phyloP scores from a whole-genome alignment of 37 sponge, comb jelly and placozoan genomes.

The Bolinopsis microptera region DNA sequence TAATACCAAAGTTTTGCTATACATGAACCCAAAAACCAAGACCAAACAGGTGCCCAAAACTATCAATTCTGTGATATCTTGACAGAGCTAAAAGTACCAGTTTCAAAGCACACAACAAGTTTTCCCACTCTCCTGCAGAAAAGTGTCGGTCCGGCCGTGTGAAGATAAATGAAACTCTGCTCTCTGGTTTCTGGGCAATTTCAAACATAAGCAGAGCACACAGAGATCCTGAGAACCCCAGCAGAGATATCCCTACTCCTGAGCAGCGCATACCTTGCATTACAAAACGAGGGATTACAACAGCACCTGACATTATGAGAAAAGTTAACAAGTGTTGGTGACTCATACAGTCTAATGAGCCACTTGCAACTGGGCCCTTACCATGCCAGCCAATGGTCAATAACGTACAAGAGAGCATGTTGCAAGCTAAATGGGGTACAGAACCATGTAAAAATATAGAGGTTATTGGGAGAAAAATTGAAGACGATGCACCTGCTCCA shows the following conservation, averaged over 20 bases:
- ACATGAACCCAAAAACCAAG: not conserved
- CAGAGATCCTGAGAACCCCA: slow-evolving; percentile 45
- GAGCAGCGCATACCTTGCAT: not conserved
- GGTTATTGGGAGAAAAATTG: not conserved
- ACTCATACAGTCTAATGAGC: slow-evolving; percentile 8
- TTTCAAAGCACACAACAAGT: not conserved
- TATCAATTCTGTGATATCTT: slow-evolving; percentile 48
- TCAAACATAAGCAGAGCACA: slow-evolving; percentile 19
- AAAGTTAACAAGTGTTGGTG: not conserved
- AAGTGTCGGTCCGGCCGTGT: not conserved
- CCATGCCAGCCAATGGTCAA: slow-evolving; percentile 30
- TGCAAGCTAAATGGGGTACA: not conserved
- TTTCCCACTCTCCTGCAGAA: not conserved
- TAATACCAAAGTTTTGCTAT: not conserved
- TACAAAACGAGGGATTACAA: not conserved
- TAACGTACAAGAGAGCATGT: not conserved
- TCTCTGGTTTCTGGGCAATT: slow-evolving; percentile 1
- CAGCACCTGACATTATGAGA: not conserved
- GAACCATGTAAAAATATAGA: slow-evolving; percentile 46
- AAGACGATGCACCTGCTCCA: not conserved
- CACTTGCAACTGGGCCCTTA: not conserved
- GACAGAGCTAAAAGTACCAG: not conserved
- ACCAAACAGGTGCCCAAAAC: slow-evolving; percentile 39
- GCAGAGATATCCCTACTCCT: not conserved
- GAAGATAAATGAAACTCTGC: not conserved